phyloP scores from a whole-genome alignment of 2,797 vertebrate genomes.

The Pseudochirops cupreus region DNA sequence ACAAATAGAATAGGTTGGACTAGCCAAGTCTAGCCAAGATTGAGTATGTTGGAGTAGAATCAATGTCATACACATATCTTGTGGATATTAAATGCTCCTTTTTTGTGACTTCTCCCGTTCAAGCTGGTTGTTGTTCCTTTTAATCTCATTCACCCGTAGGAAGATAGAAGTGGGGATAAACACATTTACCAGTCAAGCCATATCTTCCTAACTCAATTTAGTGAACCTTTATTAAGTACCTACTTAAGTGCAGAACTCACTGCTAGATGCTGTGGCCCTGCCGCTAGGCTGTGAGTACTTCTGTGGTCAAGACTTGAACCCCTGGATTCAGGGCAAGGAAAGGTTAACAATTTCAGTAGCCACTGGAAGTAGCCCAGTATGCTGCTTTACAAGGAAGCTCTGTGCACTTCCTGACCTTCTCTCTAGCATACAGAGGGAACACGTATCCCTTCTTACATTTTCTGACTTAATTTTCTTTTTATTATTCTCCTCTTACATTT shows the following conservation, averaged over 20 bases:
- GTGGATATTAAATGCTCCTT: not conserved
- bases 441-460: constrained; percentile 47
- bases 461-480: constrained; percentile 70
- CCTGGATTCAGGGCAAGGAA: not conserved
- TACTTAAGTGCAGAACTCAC: not conserved
- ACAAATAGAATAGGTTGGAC: not conserved
- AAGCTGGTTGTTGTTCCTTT: not conserved
- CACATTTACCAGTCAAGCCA: not conserved
- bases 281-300: not conserved
- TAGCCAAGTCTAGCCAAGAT: not conserved
- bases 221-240: not conserved
- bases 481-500: constrained; percentile 73
- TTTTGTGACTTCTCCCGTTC: not conserved
- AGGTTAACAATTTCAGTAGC: not conserved
- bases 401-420: constrained; percentile 66
- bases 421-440: constrained; percentile 59
- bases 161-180: not conserved
- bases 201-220: not conserved
- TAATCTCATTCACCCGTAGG: not conserved
- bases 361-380: not conserved
- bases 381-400: constrained; percentile 44
- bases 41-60: not conserved
- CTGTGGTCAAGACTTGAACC: not conserved
- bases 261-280: not conserved
- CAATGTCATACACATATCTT: not conserved